Percentiles rank a stretch among this genome's conserved stretches.
Evolutionary conservation across 2,797 vertebrate genomes (phyloP).

Genomic region (Sus cebifrons): DNA sequence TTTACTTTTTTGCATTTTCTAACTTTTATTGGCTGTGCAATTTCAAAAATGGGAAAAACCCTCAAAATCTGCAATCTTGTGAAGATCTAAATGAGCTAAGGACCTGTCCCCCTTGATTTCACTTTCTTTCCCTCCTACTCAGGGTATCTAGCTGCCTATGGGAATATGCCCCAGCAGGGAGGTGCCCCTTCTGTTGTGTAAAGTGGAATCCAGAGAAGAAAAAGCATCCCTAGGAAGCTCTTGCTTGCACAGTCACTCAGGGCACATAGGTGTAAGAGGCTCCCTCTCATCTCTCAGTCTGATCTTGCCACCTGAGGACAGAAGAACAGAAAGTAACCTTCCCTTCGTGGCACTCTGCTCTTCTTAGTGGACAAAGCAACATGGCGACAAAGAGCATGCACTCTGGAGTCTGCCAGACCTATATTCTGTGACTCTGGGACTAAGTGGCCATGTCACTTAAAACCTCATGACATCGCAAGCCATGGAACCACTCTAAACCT

Average conservation of each 20-base stretch:
- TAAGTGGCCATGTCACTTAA: neutral
- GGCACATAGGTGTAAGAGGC: neutral
- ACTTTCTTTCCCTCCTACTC: neutral
- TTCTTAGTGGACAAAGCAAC: neutral
- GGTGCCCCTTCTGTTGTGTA: neutral
- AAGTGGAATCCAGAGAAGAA: neutral
- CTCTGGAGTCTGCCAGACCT: neutral
- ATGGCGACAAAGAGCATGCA: accelerated
- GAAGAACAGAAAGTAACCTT: neutral
- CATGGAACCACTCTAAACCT: neutral
- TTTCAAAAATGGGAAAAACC: too few relatives aligned
- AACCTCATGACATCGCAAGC: neutral
- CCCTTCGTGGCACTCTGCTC: neutral
- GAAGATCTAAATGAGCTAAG: neutral
- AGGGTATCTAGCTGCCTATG: neutral
- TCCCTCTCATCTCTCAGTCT: neutral
- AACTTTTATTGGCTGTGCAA: too few relatives aligned
- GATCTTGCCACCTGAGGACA: neutral
- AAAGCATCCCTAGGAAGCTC: neutral
- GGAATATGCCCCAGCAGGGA: neutral
- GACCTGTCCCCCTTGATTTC: neutral
- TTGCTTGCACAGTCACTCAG: neutral
- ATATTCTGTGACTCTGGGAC: neutral
- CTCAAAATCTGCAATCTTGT: neutral
- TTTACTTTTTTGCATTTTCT: neutral